Evolutionary conservation across 2,888 invertebrate genomes (phyloP).

Genomic region (Pseudolycoriella hygida): DNA sequence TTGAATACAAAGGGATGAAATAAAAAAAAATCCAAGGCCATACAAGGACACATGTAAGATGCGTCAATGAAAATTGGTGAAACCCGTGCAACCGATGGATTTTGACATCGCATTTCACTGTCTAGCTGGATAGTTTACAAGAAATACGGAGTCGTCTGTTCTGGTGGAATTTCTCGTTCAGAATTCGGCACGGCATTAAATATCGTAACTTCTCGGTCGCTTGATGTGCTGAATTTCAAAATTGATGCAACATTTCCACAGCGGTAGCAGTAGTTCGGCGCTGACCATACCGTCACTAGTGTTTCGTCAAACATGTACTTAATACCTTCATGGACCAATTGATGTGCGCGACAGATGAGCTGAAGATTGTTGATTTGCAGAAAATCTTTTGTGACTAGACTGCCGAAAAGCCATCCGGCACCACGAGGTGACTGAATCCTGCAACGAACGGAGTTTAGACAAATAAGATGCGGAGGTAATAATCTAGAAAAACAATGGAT

Average conservation of each 20-base stretch:
- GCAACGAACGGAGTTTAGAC: conserved; percentile 16
- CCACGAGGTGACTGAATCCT: conserved; percentile 85
- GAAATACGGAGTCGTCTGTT: conserved; percentile 93
- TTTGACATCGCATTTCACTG: no score
- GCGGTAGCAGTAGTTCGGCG: conserved; percentile 98
- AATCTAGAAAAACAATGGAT: no score
- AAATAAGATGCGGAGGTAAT: no score
- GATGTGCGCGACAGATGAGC: conserved; percentile 95
- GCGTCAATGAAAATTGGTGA: no score
- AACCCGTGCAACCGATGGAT: no score
- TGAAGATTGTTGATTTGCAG: conserved; percentile 83
- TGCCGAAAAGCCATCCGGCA: conserved; percentile 95
- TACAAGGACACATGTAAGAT: no score
- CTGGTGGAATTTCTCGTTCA: conserved; percentile 81
- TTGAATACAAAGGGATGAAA: no score
- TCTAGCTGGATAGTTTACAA: no score
- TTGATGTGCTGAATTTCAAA: conserved; percentile 66
- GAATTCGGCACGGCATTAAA: conserved; percentile 93
- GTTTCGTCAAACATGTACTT: conserved; percentile 97
- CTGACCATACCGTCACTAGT: conserved; percentile 97
- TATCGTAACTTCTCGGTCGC: conserved; percentile 62
- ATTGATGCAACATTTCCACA: conserved; percentile 98
- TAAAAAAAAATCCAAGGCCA: no score
- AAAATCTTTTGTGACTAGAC: conserved; percentile 84
- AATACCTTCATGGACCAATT: conserved; percentile 95